Evolutionary conservation across 2,113 vertebrate species (phyloP).

Genomic region (Siniperca chuatsi): DNA sequence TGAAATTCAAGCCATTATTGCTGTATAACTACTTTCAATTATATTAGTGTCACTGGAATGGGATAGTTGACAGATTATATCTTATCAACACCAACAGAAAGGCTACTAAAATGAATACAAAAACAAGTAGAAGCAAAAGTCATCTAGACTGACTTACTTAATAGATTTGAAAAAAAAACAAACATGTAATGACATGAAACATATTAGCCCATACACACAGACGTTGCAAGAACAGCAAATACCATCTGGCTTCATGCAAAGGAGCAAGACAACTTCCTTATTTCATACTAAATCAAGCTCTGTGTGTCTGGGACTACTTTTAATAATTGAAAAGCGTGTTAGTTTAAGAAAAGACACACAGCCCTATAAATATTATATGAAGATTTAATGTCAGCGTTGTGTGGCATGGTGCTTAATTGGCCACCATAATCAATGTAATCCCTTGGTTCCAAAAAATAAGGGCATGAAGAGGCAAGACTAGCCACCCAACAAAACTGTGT

Average conservation of each 20-base stretch:
- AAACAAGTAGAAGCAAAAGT: not conserved
- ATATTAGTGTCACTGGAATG: conserved; percentile 2
- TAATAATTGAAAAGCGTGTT: not conserved
- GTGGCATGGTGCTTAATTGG: not conserved
- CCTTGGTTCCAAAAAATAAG: not conserved
- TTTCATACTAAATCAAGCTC: conserved; percentile 6
- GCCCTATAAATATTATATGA: not conserved
- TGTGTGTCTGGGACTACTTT: not conserved
- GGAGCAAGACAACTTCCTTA: conserved; percentile 2
- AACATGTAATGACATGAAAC: not conserved
- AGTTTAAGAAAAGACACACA: not conserved
- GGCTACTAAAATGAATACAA: not conserved
- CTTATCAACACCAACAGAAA: not conserved
- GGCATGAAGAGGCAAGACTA: conserved; percentile 10
- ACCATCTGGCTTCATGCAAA: not conserved
- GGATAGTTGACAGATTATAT: not conserved
- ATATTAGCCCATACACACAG: not conserved
- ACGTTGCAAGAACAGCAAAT: conserved; percentile 7
- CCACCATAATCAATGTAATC: not conserved
- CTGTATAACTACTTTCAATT: not conserved
- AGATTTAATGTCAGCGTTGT: not conserved
- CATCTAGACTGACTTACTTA: not conserved
- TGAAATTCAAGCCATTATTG: conserved; percentile 10
- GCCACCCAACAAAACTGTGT: conserved; percentile 14
- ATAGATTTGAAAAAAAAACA: not conserved